Base-by-base conservation (phyloP, 2,113 vertebrate genomes). In the Lonchura striata region DNA sequence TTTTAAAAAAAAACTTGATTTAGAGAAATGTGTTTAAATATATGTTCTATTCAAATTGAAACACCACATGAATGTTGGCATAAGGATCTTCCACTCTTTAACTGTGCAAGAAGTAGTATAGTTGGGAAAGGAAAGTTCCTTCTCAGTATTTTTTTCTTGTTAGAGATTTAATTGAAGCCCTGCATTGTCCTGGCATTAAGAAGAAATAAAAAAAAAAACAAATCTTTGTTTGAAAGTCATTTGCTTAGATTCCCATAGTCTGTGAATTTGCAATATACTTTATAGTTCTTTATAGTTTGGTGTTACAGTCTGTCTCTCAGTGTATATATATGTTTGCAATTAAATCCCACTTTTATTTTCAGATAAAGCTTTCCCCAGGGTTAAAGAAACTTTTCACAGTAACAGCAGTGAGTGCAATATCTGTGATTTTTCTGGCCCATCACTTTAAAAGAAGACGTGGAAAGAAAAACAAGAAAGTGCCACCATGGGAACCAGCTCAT, bases 371-470 rank as follows among this genome's bases (percentile, higher is more conserved):
- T 96, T 98, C 98, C 57, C 96, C 98, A 2, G 97, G 98, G 70
- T 97, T 98, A 84, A 99, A 98, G 97, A 99, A 98, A 74, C 97
- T 99, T 60, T 96, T 99, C 88, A 98, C 98, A 0, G 98, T 98
- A 69, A 98, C 99, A 17, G 98, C 99, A 63, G 98, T 99, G 33
- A 97, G 99, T 21, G 98, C 99, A 6, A 47, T 99, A 88, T 99
- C 99, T 56, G 97, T 99, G 84, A 97, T 99, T 97, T 98, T 99
- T 96, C 98, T 99, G 75, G 99, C 99, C 12, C 98, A 96, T 74
- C 99, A 98, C 94, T 99, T 99, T 96, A 99, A 98, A 98, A 98
- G 99, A 97, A 98, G 98, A 95, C 99, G 99, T 94, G 98, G 98
- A 79, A 98, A 97, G 90, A 98, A 98, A 82, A 98, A 96, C 95